Conservation (phyloP, 2,888 invertebrate species). For the Dynastes tityus region DNA sequence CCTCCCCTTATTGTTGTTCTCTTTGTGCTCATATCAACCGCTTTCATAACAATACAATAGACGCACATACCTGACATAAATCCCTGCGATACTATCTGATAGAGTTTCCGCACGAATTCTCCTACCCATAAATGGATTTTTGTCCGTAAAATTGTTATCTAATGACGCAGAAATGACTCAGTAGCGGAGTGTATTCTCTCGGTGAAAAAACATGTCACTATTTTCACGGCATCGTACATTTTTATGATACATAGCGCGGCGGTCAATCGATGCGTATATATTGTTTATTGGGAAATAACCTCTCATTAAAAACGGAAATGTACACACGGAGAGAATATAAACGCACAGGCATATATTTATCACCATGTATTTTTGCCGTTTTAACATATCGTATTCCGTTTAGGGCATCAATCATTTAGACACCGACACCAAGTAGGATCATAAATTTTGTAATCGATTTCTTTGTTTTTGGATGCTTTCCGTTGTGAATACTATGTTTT, state of each 20-base stretch:
- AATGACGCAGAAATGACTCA: conserved; percentile 31
- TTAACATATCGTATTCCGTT: conserved; percentile 2
- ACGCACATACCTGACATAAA: conserved; percentile 35
- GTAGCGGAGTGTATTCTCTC: conserved; percentile 17
- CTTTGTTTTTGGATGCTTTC: neutral
- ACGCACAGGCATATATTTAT: conserved; percentile 34
- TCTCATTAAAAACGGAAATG: conserved; percentile 37
- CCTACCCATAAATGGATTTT: conserved; percentile 32
- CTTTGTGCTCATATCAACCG: conserved; percentile 1
- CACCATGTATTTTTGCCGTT: conserved; percentile 31
- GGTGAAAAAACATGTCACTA: conserved; percentile 6
- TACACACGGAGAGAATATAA: conserved; percentile 28
- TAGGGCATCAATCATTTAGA: conserved; percentile 32
- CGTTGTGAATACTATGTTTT: neutral
- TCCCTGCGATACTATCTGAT: conserved; percentile 30
- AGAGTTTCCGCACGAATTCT: conserved; percentile 24
- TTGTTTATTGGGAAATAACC: conserved; percentile 43
- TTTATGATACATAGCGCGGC: conserved; percentile 20
- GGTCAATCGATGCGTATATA: conserved; percentile 15
- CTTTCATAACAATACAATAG: conserved; percentile 32
- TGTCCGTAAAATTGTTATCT: conserved; percentile 40
- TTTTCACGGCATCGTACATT: conserved; percentile 19
- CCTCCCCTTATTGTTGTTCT: conserved; percentile 22
- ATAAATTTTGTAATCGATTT: conserved; percentile 31
- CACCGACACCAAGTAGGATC: conserved; percentile 21